These are phyloP conservation scores for Linyphia triangularis DNA, from an alignment of 2,888 invertebrate species.

Conservation along the genomic window DNA sequence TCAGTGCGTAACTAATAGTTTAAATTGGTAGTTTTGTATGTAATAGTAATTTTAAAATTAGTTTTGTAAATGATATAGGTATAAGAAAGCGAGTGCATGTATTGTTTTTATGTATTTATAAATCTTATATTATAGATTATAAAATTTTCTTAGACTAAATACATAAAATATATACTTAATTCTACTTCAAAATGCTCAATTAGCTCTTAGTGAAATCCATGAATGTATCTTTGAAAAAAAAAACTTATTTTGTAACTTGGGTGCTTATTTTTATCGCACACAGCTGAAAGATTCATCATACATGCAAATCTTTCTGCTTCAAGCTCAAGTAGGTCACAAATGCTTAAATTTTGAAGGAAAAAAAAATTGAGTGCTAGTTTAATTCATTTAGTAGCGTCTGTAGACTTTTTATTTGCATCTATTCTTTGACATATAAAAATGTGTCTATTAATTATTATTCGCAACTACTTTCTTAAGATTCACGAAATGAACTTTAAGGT, in stretches of 20 bases:
- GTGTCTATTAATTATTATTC: too few species aligned
- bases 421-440: too few species aligned
- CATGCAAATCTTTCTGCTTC: slow-evolving; percentile 39
- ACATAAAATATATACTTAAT: background rate
- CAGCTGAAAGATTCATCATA: slow-evolving; percentile 9
- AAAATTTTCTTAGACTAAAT: background rate
- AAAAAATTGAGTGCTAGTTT: background rate
- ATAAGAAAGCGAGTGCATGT: background rate
- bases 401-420: too few species aligned
- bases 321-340: slow-evolving; percentile 23
- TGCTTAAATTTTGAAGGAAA: slow-evolving; percentile 1
- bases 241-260: slow-evolving; percentile 27
- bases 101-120: background rate
- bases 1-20: background rate
- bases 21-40: background rate
- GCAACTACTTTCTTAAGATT: too few species aligned
- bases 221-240: slow-evolving; percentile 38
- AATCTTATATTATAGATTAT: background rate
- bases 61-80: background rate
- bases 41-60: background rate
- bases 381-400: background rate
- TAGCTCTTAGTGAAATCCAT: slow-evolving; percentile 60
- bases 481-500: too few species aligned
- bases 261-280: slow-evolving; percentile 39
- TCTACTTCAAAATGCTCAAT: slow-evolving; percentile 65